phyloP scores from a whole-genome alignment of 2,888 invertebrate species.

The Cartodere bifasciata region DNA sequence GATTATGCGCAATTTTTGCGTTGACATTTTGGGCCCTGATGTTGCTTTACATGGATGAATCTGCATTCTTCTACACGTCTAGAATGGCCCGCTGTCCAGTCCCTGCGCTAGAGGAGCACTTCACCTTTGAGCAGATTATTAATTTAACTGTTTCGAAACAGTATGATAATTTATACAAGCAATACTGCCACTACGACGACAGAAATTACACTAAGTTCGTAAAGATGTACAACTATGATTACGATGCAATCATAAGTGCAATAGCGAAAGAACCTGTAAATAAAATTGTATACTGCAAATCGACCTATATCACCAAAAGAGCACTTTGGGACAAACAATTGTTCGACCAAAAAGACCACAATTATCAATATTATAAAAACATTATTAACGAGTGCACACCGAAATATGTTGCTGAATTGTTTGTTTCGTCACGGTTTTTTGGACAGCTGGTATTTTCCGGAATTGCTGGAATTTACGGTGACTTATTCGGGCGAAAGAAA shows the following conservation, averaged over 20 bases:
- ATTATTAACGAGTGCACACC: too few species aligned
- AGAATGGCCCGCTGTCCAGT: constrained; percentile 7
- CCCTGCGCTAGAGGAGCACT: constrained; percentile 7
- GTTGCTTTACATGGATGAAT: too few species aligned
- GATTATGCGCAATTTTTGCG: too few species aligned
- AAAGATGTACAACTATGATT: constrained; percentile 4
- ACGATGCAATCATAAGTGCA: constrained; percentile 6
- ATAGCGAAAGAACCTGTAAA: constrained; percentile 7
- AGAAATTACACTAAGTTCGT: constrained; percentile 7
- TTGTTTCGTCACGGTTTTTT: too few species aligned
- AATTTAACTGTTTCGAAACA: constrained; percentile 6
- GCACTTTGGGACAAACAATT: too few species aligned
- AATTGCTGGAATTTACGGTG: constrained; percentile 5
- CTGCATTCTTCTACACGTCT: too few species aligned
- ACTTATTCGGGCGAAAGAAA: constrained; percentile 8
- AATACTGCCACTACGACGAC: constrained; percentile 6
- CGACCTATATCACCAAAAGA: too few species aligned
- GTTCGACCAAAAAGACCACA: too few species aligned
- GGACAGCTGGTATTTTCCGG: constrained; percentile 8
- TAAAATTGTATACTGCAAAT: too few species aligned
- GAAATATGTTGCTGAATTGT: too few species aligned
- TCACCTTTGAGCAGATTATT: constrained; percentile 9
- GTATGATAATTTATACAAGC: constrained; percentile 5
- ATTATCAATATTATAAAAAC: too few species aligned
- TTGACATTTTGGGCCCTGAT: too few species aligned